phyloP scores from a whole-genome alignment of 2,113 vertebrate genomes.

The Aix galericulata region DNA sequence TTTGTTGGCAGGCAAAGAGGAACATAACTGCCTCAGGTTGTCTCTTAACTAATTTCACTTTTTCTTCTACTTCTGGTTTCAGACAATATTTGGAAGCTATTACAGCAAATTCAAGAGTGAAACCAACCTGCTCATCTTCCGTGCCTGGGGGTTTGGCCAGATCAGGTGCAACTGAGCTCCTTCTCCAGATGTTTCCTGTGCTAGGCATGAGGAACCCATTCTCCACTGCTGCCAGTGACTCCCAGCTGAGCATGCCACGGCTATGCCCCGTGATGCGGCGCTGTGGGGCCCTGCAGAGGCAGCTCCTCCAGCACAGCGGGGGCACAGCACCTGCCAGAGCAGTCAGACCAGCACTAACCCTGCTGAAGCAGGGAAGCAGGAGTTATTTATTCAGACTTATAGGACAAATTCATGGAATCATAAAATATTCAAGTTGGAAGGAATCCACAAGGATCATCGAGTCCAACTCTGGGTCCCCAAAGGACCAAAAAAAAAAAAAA shows the following conservation, averaged over 20 bases:
- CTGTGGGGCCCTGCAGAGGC: background rate
- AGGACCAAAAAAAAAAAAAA: too few species aligned
- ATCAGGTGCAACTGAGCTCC: background rate
- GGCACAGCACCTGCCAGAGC: background rate
- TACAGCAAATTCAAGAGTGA: background rate
- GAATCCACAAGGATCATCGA: too few species aligned
- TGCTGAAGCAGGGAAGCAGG: background rate
- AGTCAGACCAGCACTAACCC: background rate
- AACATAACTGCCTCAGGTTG: background rate
- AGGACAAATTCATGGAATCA: too few species aligned
- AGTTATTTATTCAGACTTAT: rapidly evolving
- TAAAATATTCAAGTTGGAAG: too few species aligned
- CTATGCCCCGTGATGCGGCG: too few species aligned
- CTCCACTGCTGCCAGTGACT: background rate
- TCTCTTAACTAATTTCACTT: background rate
- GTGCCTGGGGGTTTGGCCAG: background rate
- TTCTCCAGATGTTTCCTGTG: background rate
- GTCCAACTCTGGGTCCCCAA: too few species aligned
- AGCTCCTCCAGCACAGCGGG: rapidly evolving
- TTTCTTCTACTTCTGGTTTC: background rate
- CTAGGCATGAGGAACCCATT: background rate
- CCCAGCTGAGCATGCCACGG: too few species aligned
- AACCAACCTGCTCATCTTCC: background rate
- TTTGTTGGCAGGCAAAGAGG: background rate
- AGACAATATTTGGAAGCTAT: background rate